Percentiles rank a stretch among this genome's conserved stretches.
phyloP scores from a whole-genome alignment of 2,797 vertebrate species.

The Agapornis canus region DNA sequence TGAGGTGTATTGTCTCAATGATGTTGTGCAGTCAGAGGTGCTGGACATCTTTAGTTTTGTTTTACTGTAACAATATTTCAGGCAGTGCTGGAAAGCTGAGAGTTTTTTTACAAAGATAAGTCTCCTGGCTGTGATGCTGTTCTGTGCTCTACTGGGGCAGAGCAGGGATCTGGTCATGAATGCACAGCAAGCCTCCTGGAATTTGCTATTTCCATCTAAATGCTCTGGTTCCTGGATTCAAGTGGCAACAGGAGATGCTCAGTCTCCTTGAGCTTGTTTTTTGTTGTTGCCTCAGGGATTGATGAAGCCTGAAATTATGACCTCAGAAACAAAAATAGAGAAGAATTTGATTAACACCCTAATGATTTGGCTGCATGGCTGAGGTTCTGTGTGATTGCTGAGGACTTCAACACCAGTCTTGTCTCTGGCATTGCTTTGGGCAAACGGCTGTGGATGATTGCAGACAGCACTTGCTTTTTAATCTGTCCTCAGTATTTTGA shows the following conservation, averaged over 20 bases:
- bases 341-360: not conserved
- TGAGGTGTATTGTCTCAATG: not conserved
- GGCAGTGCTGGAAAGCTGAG: not conserved
- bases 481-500: not conserved
- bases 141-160: not conserved
- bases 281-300: not conserved
- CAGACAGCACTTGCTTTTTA: not conserved
- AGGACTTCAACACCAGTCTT: not conserved
- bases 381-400: not conserved
- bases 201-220: not conserved
- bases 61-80: not conserved
- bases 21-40: not conserved
- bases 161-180: not conserved
- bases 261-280: not conserved
- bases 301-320: not conserved
- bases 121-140: not conserved
- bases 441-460: not conserved
- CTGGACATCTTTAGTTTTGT: not conserved
- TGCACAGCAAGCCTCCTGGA: not conserved
- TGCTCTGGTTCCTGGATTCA: not conserved
- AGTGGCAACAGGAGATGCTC: not conserved
- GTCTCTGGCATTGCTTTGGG: not conserved
- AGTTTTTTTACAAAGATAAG: not conserved
- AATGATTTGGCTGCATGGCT: not conserved
- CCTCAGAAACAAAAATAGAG: not conserved